Percentiles rank a stretch among this genome's conserved stretches.
Evolutionary conservation across 1,140 invertebrate species (phyloP).

Genomic region (Drosophila carrolli): DNA sequence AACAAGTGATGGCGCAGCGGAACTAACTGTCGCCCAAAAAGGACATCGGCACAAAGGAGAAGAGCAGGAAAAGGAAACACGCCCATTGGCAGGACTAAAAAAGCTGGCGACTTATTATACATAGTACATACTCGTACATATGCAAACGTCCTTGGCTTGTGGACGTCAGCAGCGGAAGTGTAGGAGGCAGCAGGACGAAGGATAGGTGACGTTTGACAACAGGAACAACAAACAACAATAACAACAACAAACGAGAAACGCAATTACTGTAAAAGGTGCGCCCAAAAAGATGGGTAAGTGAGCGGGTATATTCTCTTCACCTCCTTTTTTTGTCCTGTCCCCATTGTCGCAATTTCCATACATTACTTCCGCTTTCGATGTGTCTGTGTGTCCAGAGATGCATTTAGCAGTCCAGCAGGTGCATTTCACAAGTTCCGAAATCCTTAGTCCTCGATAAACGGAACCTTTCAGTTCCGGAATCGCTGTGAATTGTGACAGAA

Average conservation of each 20-base stretch:
- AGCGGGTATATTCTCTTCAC: slow-evolving; percentile 11
- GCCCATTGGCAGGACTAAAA: slow-evolving; percentile 17
- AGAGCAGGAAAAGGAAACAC: slow-evolving; percentile 14
- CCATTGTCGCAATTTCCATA: slow-evolving; percentile 63
- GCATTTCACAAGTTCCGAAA: slow-evolving; percentile 32
- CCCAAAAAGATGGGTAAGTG: slow-evolving; percentile 76
- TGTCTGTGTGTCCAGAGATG: slow-evolving; percentile 11
- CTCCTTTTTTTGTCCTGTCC: slow-evolving; percentile 6
- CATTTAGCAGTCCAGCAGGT: slow-evolving; percentile 19
- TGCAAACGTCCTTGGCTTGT: slow-evolving; percentile 38
- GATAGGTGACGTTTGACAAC: slow-evolving; percentile 15
- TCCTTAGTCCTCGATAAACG: background rate
- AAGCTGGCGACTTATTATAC: background rate
- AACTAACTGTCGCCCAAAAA: slow-evolving; percentile 18
- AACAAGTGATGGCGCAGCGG: slow-evolving; percentile 34
- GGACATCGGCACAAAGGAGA: slow-evolving; percentile 28
- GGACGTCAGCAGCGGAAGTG: slow-evolving; percentile 20
- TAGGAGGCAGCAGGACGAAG: slow-evolving; percentile 15
- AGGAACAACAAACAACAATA: slow-evolving; percentile 11
- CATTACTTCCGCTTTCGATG: slow-evolving; percentile 21
- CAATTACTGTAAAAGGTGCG: slow-evolving; percentile 61
- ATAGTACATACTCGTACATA: slow-evolving; percentile 2
- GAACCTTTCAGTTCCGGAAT: background rate
- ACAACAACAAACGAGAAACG: slow-evolving; percentile 32
- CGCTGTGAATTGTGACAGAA: background rate